Percentiles rank a stretch among this genome's conserved stretches.
Evolutionary conservation across 2,888 invertebrate genomes (phyloP).

Genomic region (Autographa gamma): DNA sequence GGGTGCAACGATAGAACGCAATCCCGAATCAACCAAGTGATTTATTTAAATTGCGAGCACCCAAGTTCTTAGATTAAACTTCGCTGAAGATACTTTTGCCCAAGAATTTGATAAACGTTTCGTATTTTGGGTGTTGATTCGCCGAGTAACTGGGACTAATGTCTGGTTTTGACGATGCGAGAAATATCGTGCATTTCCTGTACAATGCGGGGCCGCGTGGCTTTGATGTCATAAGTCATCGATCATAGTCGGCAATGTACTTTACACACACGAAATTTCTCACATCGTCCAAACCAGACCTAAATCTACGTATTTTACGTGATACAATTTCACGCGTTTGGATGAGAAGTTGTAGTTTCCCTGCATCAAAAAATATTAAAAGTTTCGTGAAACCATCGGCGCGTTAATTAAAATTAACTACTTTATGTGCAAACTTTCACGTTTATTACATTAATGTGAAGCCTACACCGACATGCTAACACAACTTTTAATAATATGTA

Average conservation of each 20-base stretch:
- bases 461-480: background rate
- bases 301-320: background rate
- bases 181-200: no score
- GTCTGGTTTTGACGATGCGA: no score
- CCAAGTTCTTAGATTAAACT: slow-evolving; percentile 53
- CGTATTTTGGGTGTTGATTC: background rate
- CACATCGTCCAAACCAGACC: no score
- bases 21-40: slow-evolving; percentile 53
- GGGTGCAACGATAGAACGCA: slow-evolving; percentile 57
- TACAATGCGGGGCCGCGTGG: no score
- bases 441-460: background rate
- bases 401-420: slow-evolving; percentile 4
- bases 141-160: background rate
- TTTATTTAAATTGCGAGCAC: slow-evolving; percentile 60
- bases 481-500: slow-evolving; percentile 4
- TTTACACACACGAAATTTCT: no score
- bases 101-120: slow-evolving; percentile 1
- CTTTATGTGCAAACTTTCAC: background rate
- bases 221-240: no score
- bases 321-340: background rate
- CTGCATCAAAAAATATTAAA: slow-evolving; percentile 2
- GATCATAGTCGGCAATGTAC: no score
- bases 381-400: background rate
- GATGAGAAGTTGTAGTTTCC: background rate
- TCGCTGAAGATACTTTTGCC: background rate